These are phyloP conservation scores for Paratrypauchen microcephalus DNA, from an alignment of 2,797 vertebrate genomes.

Conservation along the genomic window DNA sequence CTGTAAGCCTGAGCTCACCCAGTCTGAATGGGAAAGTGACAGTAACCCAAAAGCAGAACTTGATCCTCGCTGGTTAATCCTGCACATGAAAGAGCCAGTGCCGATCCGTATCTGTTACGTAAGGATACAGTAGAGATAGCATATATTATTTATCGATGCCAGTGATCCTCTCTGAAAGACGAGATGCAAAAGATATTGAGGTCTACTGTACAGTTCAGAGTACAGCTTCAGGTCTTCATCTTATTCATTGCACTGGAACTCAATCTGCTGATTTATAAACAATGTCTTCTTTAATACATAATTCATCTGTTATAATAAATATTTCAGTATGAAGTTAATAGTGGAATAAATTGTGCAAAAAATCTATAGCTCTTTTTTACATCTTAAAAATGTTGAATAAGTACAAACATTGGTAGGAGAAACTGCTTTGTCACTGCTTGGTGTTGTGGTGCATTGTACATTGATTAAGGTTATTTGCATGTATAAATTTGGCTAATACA, in stretches of 20 bases:
- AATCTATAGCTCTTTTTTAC: background rate
- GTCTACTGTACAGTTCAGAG: constrained; percentile 24
- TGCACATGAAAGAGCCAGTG: constrained; percentile 48
- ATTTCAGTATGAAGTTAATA: background rate
- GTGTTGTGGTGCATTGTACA: background rate
- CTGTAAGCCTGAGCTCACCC: background rate
- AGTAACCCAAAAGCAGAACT: constrained; percentile 40
- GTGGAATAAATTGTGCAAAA: background rate
- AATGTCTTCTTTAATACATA: constrained; percentile 7
- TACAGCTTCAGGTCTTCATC: constrained; percentile 5
- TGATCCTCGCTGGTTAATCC: constrained; percentile 53
- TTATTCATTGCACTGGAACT: constrained; percentile 9
- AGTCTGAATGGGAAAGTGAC: constrained; percentile 16
- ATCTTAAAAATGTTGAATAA: background rate
- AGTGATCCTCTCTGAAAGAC: constrained; percentile 55
- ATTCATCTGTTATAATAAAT: constrained; percentile 14
- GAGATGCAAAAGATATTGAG: constrained; percentile 48
- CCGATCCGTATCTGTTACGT: constrained; percentile 58
- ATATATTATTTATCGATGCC: constrained; percentile 66
- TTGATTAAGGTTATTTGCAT: background rate
- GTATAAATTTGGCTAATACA: too few relatives aligned
- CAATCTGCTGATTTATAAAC: constrained; percentile 15
- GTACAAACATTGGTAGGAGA: background rate
- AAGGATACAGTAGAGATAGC: constrained; percentile 55
- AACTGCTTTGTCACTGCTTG: background rate